These are phyloP conservation scores for Sphecodes monilicornis DNA, from an alignment of 2,888 invertebrate genomes.

Conservation along the genomic window DNA sequence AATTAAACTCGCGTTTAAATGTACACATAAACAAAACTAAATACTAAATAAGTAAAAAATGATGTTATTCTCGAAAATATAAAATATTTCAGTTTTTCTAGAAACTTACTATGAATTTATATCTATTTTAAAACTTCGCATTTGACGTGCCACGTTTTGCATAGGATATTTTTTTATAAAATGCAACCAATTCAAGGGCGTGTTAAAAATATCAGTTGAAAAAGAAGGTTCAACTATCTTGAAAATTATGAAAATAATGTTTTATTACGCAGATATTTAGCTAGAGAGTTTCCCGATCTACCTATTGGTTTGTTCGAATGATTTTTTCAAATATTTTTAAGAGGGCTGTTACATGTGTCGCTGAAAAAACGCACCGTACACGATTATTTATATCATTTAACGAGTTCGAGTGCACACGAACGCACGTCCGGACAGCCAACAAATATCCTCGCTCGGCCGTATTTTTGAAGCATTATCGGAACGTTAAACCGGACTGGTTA, in stretches of 20 bases:
- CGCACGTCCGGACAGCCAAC: background rate
- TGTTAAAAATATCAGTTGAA: background rate
- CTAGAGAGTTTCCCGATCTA: background rate
- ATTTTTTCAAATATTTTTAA: background rate
- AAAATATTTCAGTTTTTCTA: no score
- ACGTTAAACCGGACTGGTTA: conserved; percentile 11
- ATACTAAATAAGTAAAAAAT: no score
- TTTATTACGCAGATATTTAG: background rate
- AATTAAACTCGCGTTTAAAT: no score
- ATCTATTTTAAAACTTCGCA: no score
- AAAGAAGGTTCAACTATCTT: background rate
- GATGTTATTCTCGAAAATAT: no score
- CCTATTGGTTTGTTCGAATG: background rate
- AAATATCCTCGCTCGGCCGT: background rate
- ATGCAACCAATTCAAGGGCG: background rate
- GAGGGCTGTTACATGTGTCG: background rate
- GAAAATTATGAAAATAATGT: background rate
- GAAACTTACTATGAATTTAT: no score
- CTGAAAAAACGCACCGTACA: background rate
- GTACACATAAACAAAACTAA: no score
- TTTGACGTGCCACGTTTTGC: background rate
- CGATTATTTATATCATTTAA: conserved; percentile 29
- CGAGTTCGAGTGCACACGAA: background rate
- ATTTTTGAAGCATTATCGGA: conserved; percentile 17
- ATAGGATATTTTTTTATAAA: background rate